A percentile compares a stretch with the other conserved stretches of the same genome.
These are phyloP conservation scores for Lordiphosa clarofinis DNA, from an alignment of 1,140 invertebrate species.

Conservation along the genomic window DNA sequence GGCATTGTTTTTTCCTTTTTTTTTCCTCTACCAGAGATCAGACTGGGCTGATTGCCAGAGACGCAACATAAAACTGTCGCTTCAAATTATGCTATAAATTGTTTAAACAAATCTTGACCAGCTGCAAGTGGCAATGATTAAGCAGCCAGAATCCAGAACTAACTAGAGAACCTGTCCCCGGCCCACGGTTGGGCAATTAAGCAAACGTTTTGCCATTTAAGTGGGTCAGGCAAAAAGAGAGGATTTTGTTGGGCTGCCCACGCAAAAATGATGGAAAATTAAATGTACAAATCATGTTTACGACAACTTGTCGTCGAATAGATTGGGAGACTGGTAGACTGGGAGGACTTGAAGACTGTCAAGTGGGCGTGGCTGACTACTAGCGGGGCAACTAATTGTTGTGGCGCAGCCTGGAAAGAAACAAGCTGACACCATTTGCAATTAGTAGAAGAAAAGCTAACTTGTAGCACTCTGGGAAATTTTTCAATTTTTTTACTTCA, in stretches of 20 bases:
- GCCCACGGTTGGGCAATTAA: slow-evolving; percentile 41
- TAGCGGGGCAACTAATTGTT: slow-evolving; percentile 58
- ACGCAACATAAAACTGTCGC: too few relatives aligned
- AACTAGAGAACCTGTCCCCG: slow-evolving; percentile 43
- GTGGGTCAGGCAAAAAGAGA: slow-evolving; percentile 29
- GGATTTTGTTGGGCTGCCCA: slow-evolving; percentile 9
- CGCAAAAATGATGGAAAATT: slow-evolving; percentile 57
- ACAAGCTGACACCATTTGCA: slow-evolving; percentile 66
- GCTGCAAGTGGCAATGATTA: slow-evolving; percentile 49
- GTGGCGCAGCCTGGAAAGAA: slow-evolving; percentile 3
- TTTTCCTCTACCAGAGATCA: slow-evolving; percentile 4
- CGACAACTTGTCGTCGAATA: slow-evolving; percentile 58
- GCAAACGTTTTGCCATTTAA: slow-evolving; percentile 39
- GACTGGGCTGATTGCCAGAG: slow-evolving; percentile 12
- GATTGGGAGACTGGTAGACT: slow-evolving; percentile 8
- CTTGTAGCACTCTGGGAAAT: slow-evolving; percentile 25
- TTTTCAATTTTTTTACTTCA: too few relatives aligned
- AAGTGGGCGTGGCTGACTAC: slow-evolving; percentile 55
- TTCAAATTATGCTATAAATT: slow-evolving; percentile 37
- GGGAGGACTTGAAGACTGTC: slow-evolving; percentile 2
- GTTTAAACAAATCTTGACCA: slow-evolving; percentile 6
- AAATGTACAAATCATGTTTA: slow-evolving; percentile 76
- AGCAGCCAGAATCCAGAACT: slow-evolving; percentile 3
- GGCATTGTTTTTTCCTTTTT: not conserved
- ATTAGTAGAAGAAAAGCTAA: slow-evolving; percentile 69